phyloP scores from a whole-genome alignment of 1,140 invertebrate species.

The Drosophila sulfurigaster region DNA sequence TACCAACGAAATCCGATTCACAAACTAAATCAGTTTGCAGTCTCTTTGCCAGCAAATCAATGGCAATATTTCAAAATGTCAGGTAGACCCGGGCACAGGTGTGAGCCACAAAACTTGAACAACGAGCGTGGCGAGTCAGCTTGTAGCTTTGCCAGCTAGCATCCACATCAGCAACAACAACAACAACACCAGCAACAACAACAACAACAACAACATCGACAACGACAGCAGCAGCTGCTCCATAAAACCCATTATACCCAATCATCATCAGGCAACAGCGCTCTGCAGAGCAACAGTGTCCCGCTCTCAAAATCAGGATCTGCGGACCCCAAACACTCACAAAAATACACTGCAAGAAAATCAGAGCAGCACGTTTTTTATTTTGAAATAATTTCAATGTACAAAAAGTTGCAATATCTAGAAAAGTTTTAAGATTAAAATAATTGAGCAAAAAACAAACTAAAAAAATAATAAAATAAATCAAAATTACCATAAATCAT shows the following conservation, averaged over 20 bases:
- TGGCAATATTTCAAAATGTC: conserved; percentile 83
- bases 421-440: no score
- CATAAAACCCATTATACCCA: conserved; percentile 83
- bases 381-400: no score
- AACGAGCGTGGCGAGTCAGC: conserved; percentile 57
- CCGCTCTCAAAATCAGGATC: conserved; percentile 49
- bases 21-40: conserved; percentile 70
- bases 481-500: no score
- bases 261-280: conserved; percentile 74
- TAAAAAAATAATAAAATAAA: no score
- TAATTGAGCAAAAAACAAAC: no score
- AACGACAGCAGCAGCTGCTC: conserved; percentile 75
- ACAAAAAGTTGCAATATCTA: no score
- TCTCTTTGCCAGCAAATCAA: conserved; percentile 66
- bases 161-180: conserved; percentile 30
- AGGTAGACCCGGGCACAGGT: conserved; percentile 71
- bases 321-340: conserved; percentile 29
- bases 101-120: conserved; percentile 80
- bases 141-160: conserved; percentile 12
- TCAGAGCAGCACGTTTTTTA: no score
- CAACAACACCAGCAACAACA: conserved; percentile 28
- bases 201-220: conserved; percentile 31
- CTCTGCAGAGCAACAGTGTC: conserved; percentile 25
- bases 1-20: conserved; percentile 48
- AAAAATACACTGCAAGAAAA: conserved; percentile 17